Evolutionary conservation across 2,888 invertebrate genomes (phyloP).

Genomic region (Cephus sareptanus): DNA sequence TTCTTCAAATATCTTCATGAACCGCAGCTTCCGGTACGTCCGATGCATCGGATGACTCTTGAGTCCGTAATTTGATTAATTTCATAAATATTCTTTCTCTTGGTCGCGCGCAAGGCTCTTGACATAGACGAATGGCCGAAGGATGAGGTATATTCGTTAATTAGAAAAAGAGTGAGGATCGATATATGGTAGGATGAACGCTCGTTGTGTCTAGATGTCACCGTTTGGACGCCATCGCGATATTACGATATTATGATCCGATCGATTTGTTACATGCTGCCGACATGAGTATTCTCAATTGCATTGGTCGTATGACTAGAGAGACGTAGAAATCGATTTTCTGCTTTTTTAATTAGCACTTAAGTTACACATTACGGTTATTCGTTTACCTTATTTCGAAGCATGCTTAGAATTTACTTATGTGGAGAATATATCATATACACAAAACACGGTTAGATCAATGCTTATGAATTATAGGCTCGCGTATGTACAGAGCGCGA

Average conservation of each 20-base stretch:
- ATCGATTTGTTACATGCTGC: background rate
- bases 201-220: background rate
- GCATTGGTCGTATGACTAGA: slow-evolving; percentile 8
- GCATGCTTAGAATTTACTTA: slow-evolving; percentile 1
- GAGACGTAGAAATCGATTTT: slow-evolving; percentile 3
- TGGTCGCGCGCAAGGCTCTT: too few relatives aligned
- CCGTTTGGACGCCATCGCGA: background rate
- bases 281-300: slow-evolving; percentile 2
- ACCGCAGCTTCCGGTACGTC: too few relatives aligned
- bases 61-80: too few relatives aligned
- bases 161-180: background rate
- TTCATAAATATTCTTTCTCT: too few relatives aligned
- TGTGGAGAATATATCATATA: background rate
- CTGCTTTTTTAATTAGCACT: background rate
- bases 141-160: background rate
- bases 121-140: background rate
- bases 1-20: too few relatives aligned
- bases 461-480: background rate
- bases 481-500: background rate
- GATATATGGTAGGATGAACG: background rate
- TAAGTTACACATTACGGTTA: background rate
- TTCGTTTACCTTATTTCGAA: background rate
- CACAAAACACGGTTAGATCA: slow-evolving; percentile 6
- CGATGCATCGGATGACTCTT: too few relatives aligned
- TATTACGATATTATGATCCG: background rate